Evolutionary conservation across 2,797 vertebrate genomes (phyloP).

Genomic region (Anguilla pacifica): DNA sequence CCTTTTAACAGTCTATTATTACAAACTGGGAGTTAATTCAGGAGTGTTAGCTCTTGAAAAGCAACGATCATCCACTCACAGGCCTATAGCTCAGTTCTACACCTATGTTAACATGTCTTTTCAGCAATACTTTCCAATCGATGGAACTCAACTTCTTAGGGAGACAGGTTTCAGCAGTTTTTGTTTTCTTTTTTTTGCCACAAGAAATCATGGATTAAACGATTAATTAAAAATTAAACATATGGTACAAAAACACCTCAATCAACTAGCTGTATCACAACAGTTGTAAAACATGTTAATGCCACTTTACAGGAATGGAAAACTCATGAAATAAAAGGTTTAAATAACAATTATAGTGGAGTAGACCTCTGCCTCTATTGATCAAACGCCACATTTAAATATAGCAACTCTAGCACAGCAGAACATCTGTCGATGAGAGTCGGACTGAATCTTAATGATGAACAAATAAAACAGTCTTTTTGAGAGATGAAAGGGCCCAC

Average conservation of each 20-base stretch:
- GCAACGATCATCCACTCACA: background rate
- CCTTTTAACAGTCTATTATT: slow-evolving; percentile 3
- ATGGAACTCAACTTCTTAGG: background rate
- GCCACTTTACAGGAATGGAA: background rate
- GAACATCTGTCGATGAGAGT: background rate
- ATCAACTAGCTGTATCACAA: background rate
- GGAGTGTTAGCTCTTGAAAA: slow-evolving; percentile 2
- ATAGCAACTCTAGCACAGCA: background rate
- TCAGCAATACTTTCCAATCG: background rate
- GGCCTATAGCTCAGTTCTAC: slow-evolving; percentile 16
- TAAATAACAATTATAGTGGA: slow-evolving; percentile 1
- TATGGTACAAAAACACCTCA: background rate
- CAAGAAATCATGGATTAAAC: background rate
- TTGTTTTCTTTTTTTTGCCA: background rate
- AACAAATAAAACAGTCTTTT: background rate
- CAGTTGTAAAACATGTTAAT: background rate
- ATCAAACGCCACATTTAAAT: slow-evolving; percentile 20
- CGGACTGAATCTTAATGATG: background rate
- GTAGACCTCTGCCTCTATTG: background rate
- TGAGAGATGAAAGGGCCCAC: background rate
- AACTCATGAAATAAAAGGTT: background rate
- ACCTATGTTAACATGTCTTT: background rate
- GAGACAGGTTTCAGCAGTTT: background rate
- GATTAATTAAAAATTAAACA: background rate
- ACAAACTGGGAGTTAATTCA: background rate